phyloP scores from a whole-genome alignment of 2,797 vertebrate genomes.

The Hyperoplus immaculatus region DNA sequence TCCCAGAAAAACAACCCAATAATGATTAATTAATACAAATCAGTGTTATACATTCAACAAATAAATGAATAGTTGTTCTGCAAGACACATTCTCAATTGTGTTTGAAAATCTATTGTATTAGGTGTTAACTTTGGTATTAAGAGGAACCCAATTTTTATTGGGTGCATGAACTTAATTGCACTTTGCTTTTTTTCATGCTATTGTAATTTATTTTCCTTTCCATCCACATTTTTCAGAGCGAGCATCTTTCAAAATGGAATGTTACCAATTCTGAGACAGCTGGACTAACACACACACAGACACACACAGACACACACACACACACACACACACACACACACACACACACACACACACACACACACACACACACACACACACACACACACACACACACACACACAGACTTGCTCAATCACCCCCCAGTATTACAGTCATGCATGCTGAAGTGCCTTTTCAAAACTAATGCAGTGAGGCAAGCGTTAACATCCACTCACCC shows the following conservation, averaged over 20 bases:
- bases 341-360: conserved; percentile 1
- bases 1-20: background rate
- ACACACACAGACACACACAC: too few species aligned
- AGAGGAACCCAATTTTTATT: background rate
- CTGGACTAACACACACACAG: conserved; percentile 3
- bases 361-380: conserved; percentile 5
- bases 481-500: background rate
- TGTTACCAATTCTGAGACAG: background rate
- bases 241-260: conserved; percentile 12
- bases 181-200: background rate
- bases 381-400: conserved; percentile 14
- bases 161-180: background rate
- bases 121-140: background rate
- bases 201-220: background rate
- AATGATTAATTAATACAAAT: too few species aligned
- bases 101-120: background rate
- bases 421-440: conserved; percentile 55
- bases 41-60: background rate
- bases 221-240: background rate
- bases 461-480: conserved; percentile 46
- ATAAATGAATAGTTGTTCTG: background rate
- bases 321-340: conserved; percentile 2
- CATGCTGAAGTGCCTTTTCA: conserved; percentile 38
- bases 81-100: background rate
- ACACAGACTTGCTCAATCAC: conserved; percentile 31